Evolutionary conservation across 2,797 vertebrate genomes (phyloP).

Genomic region (Urophycis tenuis): DNA sequence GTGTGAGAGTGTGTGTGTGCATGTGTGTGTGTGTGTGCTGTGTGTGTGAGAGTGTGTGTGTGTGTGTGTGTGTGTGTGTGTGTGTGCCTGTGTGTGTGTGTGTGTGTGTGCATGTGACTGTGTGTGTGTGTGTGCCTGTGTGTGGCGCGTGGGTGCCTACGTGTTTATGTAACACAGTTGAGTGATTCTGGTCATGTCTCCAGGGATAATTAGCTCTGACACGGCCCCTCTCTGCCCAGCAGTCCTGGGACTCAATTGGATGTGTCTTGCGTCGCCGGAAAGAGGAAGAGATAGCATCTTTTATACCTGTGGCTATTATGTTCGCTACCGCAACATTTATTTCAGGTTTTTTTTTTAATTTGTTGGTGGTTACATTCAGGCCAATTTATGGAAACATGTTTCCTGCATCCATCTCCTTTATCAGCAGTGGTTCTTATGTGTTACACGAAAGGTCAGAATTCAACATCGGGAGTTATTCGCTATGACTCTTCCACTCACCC

Average conservation of each 20-base stretch:
- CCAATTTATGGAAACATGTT: background rate
- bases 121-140: background rate
- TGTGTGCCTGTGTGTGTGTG: no score
- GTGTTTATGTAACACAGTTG: conserved; percentile 35
- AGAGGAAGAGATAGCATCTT: conserved; percentile 19
- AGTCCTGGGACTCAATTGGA: conserved; percentile 39
- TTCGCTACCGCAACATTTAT: background rate
- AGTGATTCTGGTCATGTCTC: conserved; percentile 60
- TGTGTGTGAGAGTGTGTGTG: no score
- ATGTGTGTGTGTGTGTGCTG: no score
- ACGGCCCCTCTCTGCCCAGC: conserved; percentile 46
- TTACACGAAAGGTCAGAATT: background rate
- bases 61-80: conserved; percentile 6
- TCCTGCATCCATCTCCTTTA: background rate
- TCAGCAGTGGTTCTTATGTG: background rate
- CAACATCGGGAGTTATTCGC: background rate
- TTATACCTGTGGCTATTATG: background rate
- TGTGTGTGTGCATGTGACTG: background rate
- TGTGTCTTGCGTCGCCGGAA: conserved; percentile 27
- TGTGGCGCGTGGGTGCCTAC: conserved; percentile 4
- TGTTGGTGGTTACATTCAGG: background rate
- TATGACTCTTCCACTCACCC: no score
- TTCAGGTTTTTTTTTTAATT: background rate
- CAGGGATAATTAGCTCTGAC: conserved; percentile 59
- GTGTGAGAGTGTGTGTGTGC: conserved; percentile 1